Evolutionary conservation across 2,113 vertebrate species (phyloP), one percentile per base, ranked within the genome.

Genomic region (Prunella fulvescens): DNA sequence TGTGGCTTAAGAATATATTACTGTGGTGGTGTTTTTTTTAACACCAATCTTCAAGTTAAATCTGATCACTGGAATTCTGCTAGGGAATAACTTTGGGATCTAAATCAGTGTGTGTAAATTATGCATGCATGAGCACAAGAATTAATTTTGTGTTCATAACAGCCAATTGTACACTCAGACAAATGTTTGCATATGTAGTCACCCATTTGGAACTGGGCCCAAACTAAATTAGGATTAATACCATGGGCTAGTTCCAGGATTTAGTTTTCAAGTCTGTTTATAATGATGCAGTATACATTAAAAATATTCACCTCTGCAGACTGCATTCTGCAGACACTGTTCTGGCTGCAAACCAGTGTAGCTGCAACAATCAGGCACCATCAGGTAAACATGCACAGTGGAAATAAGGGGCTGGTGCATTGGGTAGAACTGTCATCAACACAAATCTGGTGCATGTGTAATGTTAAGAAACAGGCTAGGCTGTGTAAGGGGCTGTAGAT

Each of bases 131-230:
- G 77, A 89, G 69, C 35, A 40, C 47, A 74, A 92, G 44, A 83
- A 93, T 71, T 90, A 84, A 86, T 95, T 92, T 70, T 88, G 79
- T 95, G 86, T 95, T 93, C 47, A 2, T 90, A 93, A 88, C 92
- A 86, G 69, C 60, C 94, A 51, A 48, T 96, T 94, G 96, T 96
- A 93, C 44, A 40, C 77, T 78, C 51, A 92, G 67, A 80, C 0
- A 0, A 88, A 62, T 95, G 94, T 95, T 97, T 96, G 94, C 86
- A 45, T 70, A 76, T 20, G 10, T 10, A 94, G 80, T 93, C 92
- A 94, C 80, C 90, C 91, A 25, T 90, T 93, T 96, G 96, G 95
- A 96, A 78, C 61, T 1, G 7, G 82, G 83, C 94, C 94, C 80
- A 94, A 88, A 47, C 67, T 73, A 86, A 77, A 96, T 93, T 50